phyloP scores from a whole-genome alignment of 2,113 vertebrate genomes.

The Octodon degus region DNA sequence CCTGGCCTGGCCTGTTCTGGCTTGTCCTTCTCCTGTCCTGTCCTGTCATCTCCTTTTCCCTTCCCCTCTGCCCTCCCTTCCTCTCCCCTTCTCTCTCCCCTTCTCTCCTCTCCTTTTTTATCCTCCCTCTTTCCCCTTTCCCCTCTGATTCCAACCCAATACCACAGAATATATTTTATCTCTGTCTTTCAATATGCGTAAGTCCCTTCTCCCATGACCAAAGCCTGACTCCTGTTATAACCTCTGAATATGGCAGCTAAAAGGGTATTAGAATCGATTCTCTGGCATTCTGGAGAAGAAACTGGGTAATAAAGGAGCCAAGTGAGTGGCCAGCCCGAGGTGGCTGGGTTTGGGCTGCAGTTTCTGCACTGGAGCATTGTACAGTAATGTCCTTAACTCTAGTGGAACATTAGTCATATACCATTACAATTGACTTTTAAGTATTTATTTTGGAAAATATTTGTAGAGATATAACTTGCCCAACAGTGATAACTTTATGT shows the following conservation, averaged over 20 bases:
- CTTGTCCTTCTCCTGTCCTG: not conserved
- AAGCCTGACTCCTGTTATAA: not conserved
- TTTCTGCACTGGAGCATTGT: not conserved
- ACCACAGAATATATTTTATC: not conserved
- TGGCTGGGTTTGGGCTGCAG: not conserved
- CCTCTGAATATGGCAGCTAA: not conserved
- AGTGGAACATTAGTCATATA: not conserved
- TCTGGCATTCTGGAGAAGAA: not conserved
- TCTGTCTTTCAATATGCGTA: not conserved
- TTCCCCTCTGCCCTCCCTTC: too few species aligned
- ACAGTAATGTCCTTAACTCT: not conserved
- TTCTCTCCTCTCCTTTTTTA: too few species aligned
- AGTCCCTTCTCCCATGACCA: not conserved
- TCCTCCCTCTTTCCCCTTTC: not conserved
- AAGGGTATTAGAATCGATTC: not conserved
- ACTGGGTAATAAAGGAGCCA: not conserved
- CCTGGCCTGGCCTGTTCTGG: not conserved
- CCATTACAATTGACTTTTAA: not conserved
- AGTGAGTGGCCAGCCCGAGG: not conserved
- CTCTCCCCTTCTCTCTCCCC: not conserved
- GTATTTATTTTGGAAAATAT: slow-evolving; percentile 37
- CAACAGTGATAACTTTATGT: not conserved
- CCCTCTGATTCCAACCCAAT: not conserved
- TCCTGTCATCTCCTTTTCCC: not conserved
- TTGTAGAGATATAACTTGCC: slow-evolving; percentile 26